Conservation (phyloP, 2,888 invertebrate genomes). For the Idaea aversata region DNA sequence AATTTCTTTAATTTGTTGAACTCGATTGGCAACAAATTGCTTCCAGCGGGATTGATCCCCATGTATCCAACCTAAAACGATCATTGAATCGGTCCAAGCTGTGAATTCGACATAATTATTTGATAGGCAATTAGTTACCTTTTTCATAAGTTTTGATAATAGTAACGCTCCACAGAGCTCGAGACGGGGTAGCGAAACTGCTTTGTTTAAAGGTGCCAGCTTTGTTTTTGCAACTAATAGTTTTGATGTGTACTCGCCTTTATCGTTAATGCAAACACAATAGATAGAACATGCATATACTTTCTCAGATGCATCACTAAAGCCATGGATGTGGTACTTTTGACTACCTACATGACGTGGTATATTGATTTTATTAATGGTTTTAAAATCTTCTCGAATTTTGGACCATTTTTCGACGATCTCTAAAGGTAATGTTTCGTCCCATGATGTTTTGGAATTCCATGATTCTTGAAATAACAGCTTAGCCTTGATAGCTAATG, state of each 20-base stretch:
- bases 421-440: conserved; percentile 10
- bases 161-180: no score
- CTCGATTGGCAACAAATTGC: conserved; percentile 18
- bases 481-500: conserved; percentile 26
- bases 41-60: conserved; percentile 16
- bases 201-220: conserved; percentile 11
- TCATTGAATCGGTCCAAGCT: conserved; percentile 11
- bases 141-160: conserved; percentile 8
- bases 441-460: conserved; percentile 9
- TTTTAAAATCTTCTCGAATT: conserved; percentile 2
- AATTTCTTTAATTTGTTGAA: conserved; percentile 7
- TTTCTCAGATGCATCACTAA: conserved; percentile 6
- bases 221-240: conserved; percentile 13
- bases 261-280: not conserved
- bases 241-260: not conserved
- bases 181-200: conserved; percentile 7
- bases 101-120: not conserved
- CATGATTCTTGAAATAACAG: conserved; percentile 17
- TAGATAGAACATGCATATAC: conserved; percentile 7
- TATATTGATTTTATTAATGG: not conserved
- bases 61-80: conserved; percentile 12
- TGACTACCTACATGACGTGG: conserved; percentile 3
- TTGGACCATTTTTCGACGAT: conserved; percentile 7
- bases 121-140: not conserved
- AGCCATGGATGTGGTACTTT: conserved; percentile 2